Percentiles rank a stretch among this genome's conserved stretches.
These are phyloP conservation scores for Cossypha polioptera DNA, from an alignment of 2,797 vertebrate species.

Conservation along the genomic window DNA sequence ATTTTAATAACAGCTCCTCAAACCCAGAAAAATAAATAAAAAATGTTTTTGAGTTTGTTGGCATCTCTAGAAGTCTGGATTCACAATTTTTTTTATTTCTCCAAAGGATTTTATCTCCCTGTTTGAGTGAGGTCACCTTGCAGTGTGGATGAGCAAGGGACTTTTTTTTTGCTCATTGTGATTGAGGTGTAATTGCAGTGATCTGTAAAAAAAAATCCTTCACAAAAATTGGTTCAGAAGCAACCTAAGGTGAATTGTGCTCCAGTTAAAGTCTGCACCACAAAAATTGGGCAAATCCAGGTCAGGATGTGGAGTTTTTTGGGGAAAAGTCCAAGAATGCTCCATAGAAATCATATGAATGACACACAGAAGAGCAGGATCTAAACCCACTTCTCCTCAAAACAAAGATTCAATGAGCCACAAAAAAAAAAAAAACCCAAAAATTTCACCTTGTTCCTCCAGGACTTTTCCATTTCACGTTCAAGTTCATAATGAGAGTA, in stretches of 20 bases:
- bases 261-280: background rate
- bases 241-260: background rate
- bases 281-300: background rate
- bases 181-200: background rate
- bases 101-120: background rate
- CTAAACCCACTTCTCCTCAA: background rate
- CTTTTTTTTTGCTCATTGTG: background rate
- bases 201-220: background rate
- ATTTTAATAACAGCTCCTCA: background rate
- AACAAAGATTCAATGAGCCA: background rate
- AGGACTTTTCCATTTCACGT: background rate
- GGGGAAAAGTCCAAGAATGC: background rate
- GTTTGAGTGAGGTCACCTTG: background rate
- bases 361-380: background rate
- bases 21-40: background rate
- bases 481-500: fast-evolving
- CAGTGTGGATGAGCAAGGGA: no score
- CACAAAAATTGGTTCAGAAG: background rate
- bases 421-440: no score
- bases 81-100: background rate
- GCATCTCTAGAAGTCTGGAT: background rate
- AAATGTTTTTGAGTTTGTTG: background rate
- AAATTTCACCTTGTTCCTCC: fast-evolving
- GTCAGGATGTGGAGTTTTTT: background rate
- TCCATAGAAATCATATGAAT: background rate